Conservation (phyloP, 1,140 invertebrate genomes). For the Ditylenchus dipsaci region DNA sequence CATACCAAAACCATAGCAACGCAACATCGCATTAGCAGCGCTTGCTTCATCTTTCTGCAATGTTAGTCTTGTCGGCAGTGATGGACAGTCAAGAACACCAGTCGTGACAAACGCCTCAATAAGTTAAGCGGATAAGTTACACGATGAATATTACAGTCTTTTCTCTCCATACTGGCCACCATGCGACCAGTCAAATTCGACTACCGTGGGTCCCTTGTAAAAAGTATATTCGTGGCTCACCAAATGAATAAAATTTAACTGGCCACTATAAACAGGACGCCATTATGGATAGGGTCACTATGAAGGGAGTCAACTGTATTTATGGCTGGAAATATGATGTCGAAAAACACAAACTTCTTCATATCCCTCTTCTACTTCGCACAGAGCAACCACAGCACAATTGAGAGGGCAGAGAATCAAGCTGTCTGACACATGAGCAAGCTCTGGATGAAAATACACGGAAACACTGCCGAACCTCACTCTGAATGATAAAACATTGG, state of each 20-base stretch:
- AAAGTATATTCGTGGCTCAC: too few species aligned
- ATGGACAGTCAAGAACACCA: neutral
- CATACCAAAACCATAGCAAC: conserved; percentile 22
- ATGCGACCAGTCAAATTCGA: too few species aligned
- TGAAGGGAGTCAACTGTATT: too few species aligned
- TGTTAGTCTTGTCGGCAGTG: neutral
- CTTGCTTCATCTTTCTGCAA: neutral
- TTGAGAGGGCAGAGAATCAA: conserved; percentile 23
- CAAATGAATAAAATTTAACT: too few species aligned
- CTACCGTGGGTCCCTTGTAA: too few species aligned
- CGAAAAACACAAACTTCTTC: conserved; percentile 12
- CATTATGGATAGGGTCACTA: too few species aligned
- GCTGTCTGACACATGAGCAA: conserved; percentile 22
- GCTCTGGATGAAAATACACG: conserved; percentile 28
- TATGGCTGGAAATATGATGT: conserved; percentile 13
- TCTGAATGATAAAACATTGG: conserved; percentile 19
- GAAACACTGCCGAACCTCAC: conserved; percentile 21
- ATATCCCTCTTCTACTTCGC: conserved; percentile 17
- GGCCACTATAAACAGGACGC: too few species aligned
- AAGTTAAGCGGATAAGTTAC: too few species aligned
- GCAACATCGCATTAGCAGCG: conserved; percentile 10
- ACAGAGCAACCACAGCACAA: conserved; percentile 28
- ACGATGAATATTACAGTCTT: neutral
- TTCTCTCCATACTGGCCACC: too few species aligned
- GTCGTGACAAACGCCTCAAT: neutral